Evolutionary conservation across 2,888 invertebrate genomes (phyloP), one percentile per base, ranked within the genome.

Genomic region (Crossocerus cetratus): DNA sequence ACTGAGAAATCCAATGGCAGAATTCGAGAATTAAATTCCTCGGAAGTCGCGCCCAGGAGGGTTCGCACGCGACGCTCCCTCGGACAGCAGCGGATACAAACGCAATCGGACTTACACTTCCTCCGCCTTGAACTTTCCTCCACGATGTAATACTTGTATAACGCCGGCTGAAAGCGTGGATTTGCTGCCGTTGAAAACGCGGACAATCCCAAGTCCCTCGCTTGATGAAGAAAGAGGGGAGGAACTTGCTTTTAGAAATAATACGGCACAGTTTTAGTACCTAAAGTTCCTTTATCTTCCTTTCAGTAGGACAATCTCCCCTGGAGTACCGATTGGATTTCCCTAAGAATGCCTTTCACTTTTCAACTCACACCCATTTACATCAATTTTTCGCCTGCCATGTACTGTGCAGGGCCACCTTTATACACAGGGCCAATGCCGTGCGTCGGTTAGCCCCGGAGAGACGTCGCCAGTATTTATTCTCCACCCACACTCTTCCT

Each of bases 21-120:
- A 74, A 67, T 68, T 67, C 65, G 45, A 62, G 74, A 74, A 76
- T 74, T 74, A 76, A 76, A 76, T 76, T 74, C 75, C 74, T 74
- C 44, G 44, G 70, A 45, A 59, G 58, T 43, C 66, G 53, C 44
- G 63, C 64, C 70, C 61, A 73, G 59, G 60, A 70, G 66, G 32
- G 5, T 5, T 32, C 32, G 32, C 32, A 32, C 32, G 32, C 32
- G 32, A 32, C 49, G 4, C 49, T 14, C 13, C 16, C 49, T 49
- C 49, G 49, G 49, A 49, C 49, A 49, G 14, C 49, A 49, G 14
- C 3, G 3, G 16, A 13, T 49, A 16, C 5, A 49, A 49, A 16
- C 49, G 49, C 49, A 49, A n/a, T 49, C 14, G 14, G 3, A 49
- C 49, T n/a, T 14, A 43, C 43, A 16, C 16, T 16, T 16, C n/a